Evolutionary conservation across 1,140 invertebrate species (phyloP).

Genomic region (Aphelinus certus): DNA sequence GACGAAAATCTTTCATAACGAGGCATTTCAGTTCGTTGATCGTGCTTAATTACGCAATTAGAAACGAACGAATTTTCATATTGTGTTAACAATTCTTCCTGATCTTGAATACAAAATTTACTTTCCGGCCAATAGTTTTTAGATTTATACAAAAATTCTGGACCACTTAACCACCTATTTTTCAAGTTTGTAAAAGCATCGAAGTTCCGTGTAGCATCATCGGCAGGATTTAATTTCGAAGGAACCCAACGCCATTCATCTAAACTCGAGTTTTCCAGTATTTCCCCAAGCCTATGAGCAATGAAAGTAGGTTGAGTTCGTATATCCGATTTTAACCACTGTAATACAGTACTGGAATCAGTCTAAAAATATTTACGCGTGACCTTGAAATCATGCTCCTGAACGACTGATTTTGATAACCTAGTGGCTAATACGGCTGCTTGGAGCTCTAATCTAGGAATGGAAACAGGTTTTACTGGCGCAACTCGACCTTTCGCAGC

Average conservation of each 20-base stretch:
- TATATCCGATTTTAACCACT: background rate
- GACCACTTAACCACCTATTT: background rate
- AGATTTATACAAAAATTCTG: background rate
- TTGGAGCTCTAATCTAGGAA: conserved; percentile 27
- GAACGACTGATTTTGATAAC: background rate
- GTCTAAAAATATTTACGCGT: conserved; percentile 8
- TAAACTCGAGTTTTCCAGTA: background rate
- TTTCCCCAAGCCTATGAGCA: background rate
- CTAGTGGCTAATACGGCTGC: conserved; percentile 22
- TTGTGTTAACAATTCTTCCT: no score
- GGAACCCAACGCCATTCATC: background rate
- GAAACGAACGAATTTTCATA: no score
- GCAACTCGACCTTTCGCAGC: background rate
- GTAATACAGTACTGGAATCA: conserved; percentile 25
- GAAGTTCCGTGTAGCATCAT: background rate
- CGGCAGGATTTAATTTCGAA: background rate
- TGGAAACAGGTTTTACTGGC: background rate
- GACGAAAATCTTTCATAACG: no score
- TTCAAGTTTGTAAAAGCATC: background rate
- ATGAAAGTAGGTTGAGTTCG: no score
- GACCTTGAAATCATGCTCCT: background rate
- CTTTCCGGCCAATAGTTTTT: no score
- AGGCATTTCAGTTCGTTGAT: no score
- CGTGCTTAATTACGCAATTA: no score
- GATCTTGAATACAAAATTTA: background rate